Conservation (phyloP, 2,797 vertebrate genomes). For the Premnoplex brunnescens region DNA sequence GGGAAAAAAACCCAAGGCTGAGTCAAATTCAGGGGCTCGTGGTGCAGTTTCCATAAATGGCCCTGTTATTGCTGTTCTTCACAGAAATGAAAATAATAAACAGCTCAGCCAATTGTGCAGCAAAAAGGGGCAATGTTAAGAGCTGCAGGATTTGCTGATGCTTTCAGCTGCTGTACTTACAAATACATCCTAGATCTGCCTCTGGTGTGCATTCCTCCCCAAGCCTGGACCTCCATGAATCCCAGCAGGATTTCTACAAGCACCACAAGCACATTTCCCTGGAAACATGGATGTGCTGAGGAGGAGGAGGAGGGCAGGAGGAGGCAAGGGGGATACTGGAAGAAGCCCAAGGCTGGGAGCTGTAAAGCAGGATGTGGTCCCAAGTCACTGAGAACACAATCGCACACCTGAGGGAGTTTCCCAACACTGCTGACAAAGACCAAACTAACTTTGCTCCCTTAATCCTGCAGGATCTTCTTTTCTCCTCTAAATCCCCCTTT, state of each 20-base stretch:
- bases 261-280: not conserved
- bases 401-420: not conserved
- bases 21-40: not conserved
- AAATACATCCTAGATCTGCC: not conserved
- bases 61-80: not conserved
- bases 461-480: not conserved
- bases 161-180: not conserved
- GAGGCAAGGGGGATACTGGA: not conserved
- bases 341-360: not conserved
- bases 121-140: not conserved
- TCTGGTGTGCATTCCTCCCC: not conserved
- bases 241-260: not conserved
- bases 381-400: not conserved
- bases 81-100: not conserved
- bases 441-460: not conserved
- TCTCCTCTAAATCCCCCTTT: not conserved
- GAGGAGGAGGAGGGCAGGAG: not conserved
- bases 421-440: not conserved
- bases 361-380: not conserved
- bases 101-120: not conserved
- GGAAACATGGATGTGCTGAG: not conserved
- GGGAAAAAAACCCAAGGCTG: not conserved
- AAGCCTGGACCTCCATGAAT: not conserved
- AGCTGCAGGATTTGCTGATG: not conserved
- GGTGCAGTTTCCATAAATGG: not conserved